Conservation (phyloP, 2,797 vertebrate genomes). For the Rhadinocentrus ornatus region DNA sequence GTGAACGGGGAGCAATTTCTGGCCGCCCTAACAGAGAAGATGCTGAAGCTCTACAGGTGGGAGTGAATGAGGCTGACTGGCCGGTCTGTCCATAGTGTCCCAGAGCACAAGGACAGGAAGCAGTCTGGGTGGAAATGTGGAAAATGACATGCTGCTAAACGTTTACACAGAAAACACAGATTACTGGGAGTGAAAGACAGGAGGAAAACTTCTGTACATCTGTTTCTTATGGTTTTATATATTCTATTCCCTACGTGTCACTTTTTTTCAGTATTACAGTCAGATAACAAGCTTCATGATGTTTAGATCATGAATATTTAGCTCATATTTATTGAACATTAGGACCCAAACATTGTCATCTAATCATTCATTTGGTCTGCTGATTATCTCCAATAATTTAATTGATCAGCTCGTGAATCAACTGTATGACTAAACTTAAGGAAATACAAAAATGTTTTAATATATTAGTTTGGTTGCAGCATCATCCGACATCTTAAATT, state of each 20-base stretch:
- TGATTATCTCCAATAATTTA: background rate
- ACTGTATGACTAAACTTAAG: too few species aligned
- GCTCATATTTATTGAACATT: background rate
- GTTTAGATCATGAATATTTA: background rate
- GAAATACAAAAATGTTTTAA: background rate
- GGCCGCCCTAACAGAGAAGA: constrained; percentile 93
- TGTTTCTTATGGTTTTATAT: too few species aligned
- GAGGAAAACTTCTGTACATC: too few species aligned
- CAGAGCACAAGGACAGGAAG: background rate
- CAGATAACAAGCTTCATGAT: background rate
- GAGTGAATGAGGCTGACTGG: constrained; percentile 75
- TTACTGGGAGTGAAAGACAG: background rate
- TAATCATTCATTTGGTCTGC: background rate
- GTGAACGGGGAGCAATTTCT: constrained; percentile 87
- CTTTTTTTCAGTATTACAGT: background rate
- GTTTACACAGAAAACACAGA: background rate
- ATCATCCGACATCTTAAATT: background rate
- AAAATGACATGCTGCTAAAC: constrained; percentile 50
- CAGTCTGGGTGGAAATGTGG: background rate
- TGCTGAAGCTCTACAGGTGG: constrained; percentile 93
- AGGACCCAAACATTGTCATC: too few species aligned
- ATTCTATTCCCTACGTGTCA: too few species aligned
- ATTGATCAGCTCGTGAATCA: background rate
- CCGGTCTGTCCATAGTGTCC: background rate
- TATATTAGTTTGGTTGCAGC: background rate